These are phyloP conservation scores for Cylloceria caligata DNA, from an alignment of 2,888 invertebrate genomes.

Conservation along the genomic window DNA sequence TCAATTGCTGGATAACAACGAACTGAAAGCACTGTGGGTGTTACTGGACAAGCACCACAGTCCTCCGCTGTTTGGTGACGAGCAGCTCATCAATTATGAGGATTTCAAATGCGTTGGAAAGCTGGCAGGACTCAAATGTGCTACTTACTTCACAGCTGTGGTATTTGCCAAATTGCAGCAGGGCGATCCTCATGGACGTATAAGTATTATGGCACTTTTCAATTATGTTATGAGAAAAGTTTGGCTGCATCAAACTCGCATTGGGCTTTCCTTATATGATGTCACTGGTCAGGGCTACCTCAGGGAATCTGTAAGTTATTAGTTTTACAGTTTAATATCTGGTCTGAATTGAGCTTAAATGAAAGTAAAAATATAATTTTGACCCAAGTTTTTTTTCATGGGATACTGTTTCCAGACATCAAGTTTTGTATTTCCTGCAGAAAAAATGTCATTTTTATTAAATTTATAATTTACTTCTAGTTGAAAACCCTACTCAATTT, in stretches of 20 bases:
- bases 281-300: constrained; percentile 96
- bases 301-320: constrained; percentile 90
- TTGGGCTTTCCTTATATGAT: constrained; percentile 97
- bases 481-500: no score
- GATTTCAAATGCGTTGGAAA: constrained; percentile 93
- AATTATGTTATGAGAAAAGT: constrained; percentile 98
- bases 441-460: no score
- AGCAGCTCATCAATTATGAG: constrained; percentile 93
- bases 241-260: constrained; percentile 97
- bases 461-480: no score
- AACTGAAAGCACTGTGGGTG: constrained; percentile 94
- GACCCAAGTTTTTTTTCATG: no score
- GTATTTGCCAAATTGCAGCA: constrained; percentile 95
- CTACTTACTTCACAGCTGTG: constrained; percentile 92
- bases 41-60: constrained; percentile 93
- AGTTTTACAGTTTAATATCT: background rate
- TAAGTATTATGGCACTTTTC: constrained; percentile 95
- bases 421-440: no score
- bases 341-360: no score
- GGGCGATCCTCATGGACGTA: constrained; percentile 93
- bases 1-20: constrained; percentile 94
- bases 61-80: constrained; percentile 90
- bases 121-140: constrained; percentile 91
- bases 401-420: no score
- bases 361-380: no score